phyloP scores from a whole-genome alignment of 2,888 invertebrate species.

The Leptinotarsa haldemani region DNA sequence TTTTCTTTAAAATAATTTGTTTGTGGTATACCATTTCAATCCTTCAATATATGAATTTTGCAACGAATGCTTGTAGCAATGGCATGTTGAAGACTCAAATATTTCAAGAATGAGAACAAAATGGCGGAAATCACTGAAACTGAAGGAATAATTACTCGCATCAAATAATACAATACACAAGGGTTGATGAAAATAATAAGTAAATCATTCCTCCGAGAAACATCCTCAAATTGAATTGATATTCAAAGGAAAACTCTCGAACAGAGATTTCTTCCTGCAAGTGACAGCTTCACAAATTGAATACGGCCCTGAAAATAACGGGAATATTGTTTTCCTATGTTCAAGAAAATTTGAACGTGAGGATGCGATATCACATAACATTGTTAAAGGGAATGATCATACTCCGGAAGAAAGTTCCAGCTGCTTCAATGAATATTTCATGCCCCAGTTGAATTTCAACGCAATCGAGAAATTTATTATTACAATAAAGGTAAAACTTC shows the following conservation, averaged over 20 bases:
- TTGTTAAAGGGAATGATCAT: not conserved
- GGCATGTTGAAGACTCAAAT: too few species aligned
- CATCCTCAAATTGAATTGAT: too few species aligned
- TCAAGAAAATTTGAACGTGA: not conserved
- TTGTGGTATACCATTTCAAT: too few species aligned
- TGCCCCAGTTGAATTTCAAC: not conserved
- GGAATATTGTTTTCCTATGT: not conserved
- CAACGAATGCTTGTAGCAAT: too few species aligned
- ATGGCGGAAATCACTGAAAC: too few species aligned
- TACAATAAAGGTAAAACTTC: not conserved
- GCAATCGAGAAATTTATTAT: not conserved
- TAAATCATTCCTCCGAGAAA: too few species aligned
- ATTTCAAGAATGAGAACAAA: too few species aligned
- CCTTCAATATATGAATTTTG: too few species aligned
- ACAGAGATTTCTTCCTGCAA: not conserved
- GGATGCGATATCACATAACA: not conserved
- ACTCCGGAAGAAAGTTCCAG: not conserved
- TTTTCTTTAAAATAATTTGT: too few species aligned
- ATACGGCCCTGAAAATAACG: not conserved
- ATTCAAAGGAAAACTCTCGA: not conserved
- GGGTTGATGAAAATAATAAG: too few species aligned
- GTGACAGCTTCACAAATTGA: not conserved
- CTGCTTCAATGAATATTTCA: constrained; percentile 7
- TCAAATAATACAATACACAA: too few species aligned
- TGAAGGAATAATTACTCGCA: too few species aligned